phyloP scores from a whole-genome alignment of 2,113 vertebrate genomes.

The Suncus etruscus region DNA sequence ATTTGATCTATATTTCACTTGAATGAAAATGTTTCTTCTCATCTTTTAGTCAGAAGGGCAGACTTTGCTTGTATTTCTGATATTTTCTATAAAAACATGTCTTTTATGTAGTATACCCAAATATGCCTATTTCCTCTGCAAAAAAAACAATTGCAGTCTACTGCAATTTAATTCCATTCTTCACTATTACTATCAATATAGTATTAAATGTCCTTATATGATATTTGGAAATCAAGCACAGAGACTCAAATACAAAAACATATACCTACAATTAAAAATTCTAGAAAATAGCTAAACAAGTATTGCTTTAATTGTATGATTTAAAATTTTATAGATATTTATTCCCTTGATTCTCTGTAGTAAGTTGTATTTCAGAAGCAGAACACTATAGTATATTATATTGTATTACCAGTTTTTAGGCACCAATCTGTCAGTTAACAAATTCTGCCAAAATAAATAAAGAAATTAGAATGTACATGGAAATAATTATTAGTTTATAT shows the following conservation, averaged over 20 bases:
- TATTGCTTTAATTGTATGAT: constrained; percentile 4
- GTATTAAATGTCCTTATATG: background rate
- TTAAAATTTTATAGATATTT: background rate
- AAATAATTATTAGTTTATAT: background rate
- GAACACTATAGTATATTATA: background rate
- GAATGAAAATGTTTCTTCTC: too few species aligned
- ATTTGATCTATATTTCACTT: background rate
- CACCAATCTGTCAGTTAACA: background rate
- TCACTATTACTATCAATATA: background rate
- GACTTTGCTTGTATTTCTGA: too few species aligned
- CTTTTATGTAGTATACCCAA: too few species aligned
- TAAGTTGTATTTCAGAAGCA: background rate
- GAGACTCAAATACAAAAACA: background rate
- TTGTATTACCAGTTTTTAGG: background rate
- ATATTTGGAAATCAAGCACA: background rate
- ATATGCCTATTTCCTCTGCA: too few species aligned
- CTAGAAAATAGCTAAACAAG: background rate
- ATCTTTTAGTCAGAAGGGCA: too few species aligned
- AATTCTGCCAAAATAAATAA: background rate
- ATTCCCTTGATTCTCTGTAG: background rate
- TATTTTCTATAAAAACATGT: too few species aligned
- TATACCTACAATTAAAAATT: background rate
- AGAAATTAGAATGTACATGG: background rate
- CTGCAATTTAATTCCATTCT: background rate
- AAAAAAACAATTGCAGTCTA: too few species aligned